Evolutionary conservation across 2,797 vertebrate species (phyloP).

Genomic region (Melanotaenia nigrans): DNA sequence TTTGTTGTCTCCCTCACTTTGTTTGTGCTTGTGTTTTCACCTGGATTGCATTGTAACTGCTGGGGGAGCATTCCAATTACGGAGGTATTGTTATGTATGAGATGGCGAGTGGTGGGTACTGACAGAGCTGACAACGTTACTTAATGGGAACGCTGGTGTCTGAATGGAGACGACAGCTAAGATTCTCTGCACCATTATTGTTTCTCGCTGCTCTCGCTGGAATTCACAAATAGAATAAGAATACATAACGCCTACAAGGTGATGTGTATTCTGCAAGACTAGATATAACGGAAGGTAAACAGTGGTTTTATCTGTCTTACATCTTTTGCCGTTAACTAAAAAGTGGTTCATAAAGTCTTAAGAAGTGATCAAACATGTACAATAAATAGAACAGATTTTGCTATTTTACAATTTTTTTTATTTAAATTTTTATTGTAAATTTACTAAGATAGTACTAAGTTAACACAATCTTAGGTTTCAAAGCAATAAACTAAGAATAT

Average conservation of each 20-base stretch:
- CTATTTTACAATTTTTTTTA: no score
- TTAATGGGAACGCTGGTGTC: constrained; percentile 65
- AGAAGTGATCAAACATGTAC: neutral
- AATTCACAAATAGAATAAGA: constrained; percentile 33
- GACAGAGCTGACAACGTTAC: constrained; percentile 57
- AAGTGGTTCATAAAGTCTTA: neutral
- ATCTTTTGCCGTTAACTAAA: neutral
- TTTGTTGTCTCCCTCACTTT: constrained; percentile 24
- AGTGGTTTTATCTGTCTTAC: neutral
- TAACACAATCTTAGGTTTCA: no score
- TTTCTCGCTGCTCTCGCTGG: constrained; percentile 32
- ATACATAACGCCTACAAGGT: constrained; percentile 6
- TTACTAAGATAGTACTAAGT: no score
- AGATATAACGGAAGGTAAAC: neutral
- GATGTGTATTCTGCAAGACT: constrained; percentile 1
- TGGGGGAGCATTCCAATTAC: constrained; percentile 65
- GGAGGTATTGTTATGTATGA: constrained; percentile 60
- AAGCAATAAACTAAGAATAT: no score
- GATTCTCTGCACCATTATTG: constrained; percentile 40
- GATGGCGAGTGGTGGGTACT: constrained; percentile 49
- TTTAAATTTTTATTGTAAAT: no score
- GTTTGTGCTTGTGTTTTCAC: constrained; percentile 20
- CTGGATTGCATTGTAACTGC: constrained; percentile 44
- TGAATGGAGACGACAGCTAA: constrained; percentile 45
- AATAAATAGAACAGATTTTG: neutral